These are phyloP conservation scores for Galleria mellonella DNA, from an alignment of 1,140 invertebrate species.

Conservation along the genomic window DNA sequence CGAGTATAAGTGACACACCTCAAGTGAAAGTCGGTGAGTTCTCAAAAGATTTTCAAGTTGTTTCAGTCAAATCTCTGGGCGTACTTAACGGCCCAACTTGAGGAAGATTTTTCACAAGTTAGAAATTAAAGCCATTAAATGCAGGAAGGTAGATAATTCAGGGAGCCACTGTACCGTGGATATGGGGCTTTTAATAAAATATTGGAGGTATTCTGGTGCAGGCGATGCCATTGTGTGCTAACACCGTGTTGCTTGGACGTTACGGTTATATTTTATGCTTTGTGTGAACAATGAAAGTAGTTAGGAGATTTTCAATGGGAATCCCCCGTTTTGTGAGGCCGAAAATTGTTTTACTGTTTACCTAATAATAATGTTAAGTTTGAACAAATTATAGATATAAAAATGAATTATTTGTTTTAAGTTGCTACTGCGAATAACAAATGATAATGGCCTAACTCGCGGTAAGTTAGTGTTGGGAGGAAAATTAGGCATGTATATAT, in stretches of 20 bases:
- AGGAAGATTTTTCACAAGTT: slow-evolving; percentile 27
- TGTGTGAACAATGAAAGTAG: no score
- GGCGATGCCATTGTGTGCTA: not conserved
- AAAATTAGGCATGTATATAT: no score
- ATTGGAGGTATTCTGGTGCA: slow-evolving; percentile 10
- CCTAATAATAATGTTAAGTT: no score
- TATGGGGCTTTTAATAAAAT: slow-evolving; percentile 33
- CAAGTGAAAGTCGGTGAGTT: not conserved
- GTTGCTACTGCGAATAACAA: no score
- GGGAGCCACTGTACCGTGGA: slow-evolving; percentile 12
- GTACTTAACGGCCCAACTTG: slow-evolving; percentile 21
- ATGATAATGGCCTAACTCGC: no score
- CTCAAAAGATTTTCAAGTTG: not conserved
- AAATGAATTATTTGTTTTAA: no score
- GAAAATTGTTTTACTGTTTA: no score
- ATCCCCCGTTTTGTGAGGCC: no score
- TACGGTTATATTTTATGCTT: not conserved
- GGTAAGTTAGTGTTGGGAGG: no score
- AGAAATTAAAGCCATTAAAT: slow-evolving; percentile 30
- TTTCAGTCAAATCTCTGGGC: slow-evolving; percentile 9
- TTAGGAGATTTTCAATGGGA: no score
- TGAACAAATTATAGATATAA: no score
- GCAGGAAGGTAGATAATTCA: slow-evolving; percentile 29
- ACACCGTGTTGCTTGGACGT: not conserved
- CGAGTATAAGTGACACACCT: no score